Evolutionary conservation across 2,113 vertebrate species (phyloP).

Genomic region (Gnathonemus longibarbis): DNA sequence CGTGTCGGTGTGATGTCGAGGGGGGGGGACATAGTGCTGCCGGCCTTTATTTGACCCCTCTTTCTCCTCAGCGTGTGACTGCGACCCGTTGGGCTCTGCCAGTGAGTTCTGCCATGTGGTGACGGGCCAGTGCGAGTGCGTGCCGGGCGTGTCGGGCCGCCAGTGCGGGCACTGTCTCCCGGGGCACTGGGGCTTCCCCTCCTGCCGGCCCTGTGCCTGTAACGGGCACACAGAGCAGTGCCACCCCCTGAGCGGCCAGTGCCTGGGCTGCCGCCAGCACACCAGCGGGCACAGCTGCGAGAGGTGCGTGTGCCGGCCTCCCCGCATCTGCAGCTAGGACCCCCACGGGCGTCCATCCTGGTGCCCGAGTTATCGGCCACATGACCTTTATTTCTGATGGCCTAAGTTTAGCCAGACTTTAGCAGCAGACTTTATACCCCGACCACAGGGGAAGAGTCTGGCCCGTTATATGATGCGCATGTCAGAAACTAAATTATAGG

Average conservation of each 20-base stretch:
- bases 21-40: neutral
- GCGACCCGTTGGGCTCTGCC: constrained; percentile 72
- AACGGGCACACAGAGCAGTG: constrained; percentile 81
- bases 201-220: constrained; percentile 80
- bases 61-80: constrained; percentile 70
- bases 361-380: neutral
- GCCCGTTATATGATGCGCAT: neutral
- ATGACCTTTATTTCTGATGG: neutral
- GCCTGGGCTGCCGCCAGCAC: constrained; percentile 73
- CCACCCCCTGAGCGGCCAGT: constrained; percentile 67
- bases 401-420: neutral
- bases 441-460: neutral
- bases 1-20: neutral
- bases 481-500: neutral
- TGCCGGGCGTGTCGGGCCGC: constrained; percentile 67
- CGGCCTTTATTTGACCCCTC: neutral
- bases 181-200: constrained; percentile 86
- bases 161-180: constrained; percentile 85
- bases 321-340: neutral
- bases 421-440: neutral
- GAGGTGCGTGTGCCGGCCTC: constrained; percentile 56
- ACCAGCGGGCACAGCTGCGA: constrained; percentile 79
- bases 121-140: constrained; percentile 83
- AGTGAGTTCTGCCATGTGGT: constrained; percentile 68
- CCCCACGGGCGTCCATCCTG: neutral